phyloP scores from a whole-genome alignment of 1,140 invertebrate species.

The Drosophila obscura region DNA sequence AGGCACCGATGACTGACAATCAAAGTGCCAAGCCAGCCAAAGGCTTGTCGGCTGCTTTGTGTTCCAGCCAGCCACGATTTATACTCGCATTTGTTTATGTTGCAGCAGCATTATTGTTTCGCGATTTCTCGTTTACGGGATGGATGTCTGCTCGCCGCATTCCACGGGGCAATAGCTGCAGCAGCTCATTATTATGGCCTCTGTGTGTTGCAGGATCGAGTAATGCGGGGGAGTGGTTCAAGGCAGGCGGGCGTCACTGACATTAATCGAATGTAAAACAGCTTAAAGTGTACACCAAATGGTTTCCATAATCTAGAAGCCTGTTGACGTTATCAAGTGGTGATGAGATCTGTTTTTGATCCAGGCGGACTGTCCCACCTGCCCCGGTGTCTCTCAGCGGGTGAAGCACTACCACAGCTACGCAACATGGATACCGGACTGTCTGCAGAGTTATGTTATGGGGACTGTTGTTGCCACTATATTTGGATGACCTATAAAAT shows the following conservation, averaged over 20 bases:
- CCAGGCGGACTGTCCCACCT: too few relatives aligned
- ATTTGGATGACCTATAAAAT: too few relatives aligned
- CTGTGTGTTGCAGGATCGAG: conserved; percentile 45
- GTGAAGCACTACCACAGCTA: too few relatives aligned
- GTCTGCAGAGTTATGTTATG: too few relatives aligned
- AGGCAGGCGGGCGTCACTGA: not conserved
- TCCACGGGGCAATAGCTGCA: conserved; percentile 31
- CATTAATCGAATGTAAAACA: conserved; percentile 8
- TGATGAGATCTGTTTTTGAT: too few relatives aligned
- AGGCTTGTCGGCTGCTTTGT: conserved; percentile 34
- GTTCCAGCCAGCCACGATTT: conserved; percentile 47
- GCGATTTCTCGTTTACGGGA: conserved; percentile 40
- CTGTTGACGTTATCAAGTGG: too few relatives aligned
- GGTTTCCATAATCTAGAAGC: too few relatives aligned
- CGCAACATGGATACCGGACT: too few relatives aligned
- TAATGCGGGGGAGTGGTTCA: conserved; percentile 30
- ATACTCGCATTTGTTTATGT: conserved; percentile 74
- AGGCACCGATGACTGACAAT: conserved; percentile 62
- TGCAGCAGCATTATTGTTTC: conserved; percentile 40
- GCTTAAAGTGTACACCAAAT: not conserved
- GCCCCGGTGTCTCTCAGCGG: too few relatives aligned
- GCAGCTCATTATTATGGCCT: conserved; percentile 69
- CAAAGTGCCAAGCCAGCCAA: conserved; percentile 27
- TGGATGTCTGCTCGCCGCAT: conserved; percentile 20
- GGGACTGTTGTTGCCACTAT: too few relatives aligned